A percentile compares a stretch with the other conserved stretches of the same genome.
phyloP scores from a whole-genome alignment of 2,888 invertebrate genomes.

The Sarcophaga carnaria region DNA sequence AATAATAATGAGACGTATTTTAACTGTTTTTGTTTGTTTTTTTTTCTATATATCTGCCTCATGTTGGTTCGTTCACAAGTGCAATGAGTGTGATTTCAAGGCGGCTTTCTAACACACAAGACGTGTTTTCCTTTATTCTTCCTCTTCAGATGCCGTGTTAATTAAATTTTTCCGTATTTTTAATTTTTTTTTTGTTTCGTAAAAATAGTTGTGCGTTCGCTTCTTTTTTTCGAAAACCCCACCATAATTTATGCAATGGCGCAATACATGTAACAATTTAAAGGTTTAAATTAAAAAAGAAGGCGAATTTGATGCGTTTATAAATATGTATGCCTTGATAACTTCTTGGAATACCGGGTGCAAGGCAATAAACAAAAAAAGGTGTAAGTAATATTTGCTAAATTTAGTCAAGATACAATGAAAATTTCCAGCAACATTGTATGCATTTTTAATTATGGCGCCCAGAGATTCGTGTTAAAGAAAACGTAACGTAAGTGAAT shows the following conservation, averaged over 20 bases:
- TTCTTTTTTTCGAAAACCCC: constrained; percentile 1
- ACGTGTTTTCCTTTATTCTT: constrained; percentile 10
- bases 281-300: constrained; percentile 38
- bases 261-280: constrained; percentile 55
- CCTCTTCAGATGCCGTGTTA: constrained; percentile 36
- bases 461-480: constrained; percentile 29
- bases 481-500: constrained; percentile 15
- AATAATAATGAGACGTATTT: constrained; percentile 33
- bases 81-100: constrained; percentile 49
- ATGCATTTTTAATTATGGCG: constrained; percentile 63
- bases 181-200: constrained; percentile 32
- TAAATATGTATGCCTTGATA: constrained; percentile 37
- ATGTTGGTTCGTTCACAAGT: constrained; percentile 9
- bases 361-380: constrained; percentile 23
- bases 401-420: constrained; percentile 49
- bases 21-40: constrained; percentile 16
- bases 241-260: constrained; percentile 56
- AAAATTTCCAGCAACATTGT: constrained; percentile 52
- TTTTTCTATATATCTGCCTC: background rate
- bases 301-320: constrained; percentile 19
- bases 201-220: constrained; percentile 28
- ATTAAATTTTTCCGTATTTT: constrained; percentile 60
- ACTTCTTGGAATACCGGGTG: constrained; percentile 48
- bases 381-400: constrained; percentile 60
- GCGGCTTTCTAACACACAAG: constrained; percentile 45